These are phyloP conservation scores for Tursiops truncatus DNA, from an alignment of 2,113 vertebrate species.

Conservation along the genomic window DNA sequence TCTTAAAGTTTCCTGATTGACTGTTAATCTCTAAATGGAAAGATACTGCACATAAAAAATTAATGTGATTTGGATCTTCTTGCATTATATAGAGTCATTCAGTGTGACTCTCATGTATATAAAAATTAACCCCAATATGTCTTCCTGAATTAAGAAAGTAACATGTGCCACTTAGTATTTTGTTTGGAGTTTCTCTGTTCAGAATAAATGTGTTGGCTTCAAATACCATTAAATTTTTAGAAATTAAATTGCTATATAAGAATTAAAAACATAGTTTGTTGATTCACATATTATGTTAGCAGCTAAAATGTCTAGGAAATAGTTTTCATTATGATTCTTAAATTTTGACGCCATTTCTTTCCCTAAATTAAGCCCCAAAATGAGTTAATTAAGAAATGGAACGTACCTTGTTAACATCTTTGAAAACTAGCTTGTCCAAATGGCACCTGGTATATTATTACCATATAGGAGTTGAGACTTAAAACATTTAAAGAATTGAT, in stretches of 20 bases:
- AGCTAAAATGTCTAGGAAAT: slow-evolving; percentile 42
- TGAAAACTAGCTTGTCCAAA: slow-evolving; percentile 77
- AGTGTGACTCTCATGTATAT: slow-evolving; percentile 27
- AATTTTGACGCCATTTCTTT: slow-evolving; percentile 64
- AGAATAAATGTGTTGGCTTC: slow-evolving; percentile 47
- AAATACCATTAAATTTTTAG: slow-evolving; percentile 37
- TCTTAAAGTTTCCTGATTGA: slow-evolving; percentile 44
- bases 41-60: slow-evolving; percentile 29
- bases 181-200: slow-evolving; percentile 54
- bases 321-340: slow-evolving; percentile 51
- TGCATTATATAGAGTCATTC: slow-evolving; percentile 60
- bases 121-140: slow-evolving; percentile 64
- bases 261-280: slow-evolving; percentile 31
- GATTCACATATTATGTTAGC: not conserved
- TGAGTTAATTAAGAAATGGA: slow-evolving; percentile 78
- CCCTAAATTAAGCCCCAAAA: not conserved
- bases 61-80: slow-evolving; percentile 33
- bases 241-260: slow-evolving; percentile 22
- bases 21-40: slow-evolving; percentile 55
- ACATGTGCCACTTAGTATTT: slow-evolving; percentile 9
- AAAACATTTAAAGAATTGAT: slow-evolving; percentile 77
- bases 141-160: slow-evolving; percentile 45
- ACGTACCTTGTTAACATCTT: slow-evolving; percentile 79
- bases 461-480: slow-evolving; percentile 69
- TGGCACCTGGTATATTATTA: slow-evolving; percentile 73